These are phyloP conservation scores for Macaria notata DNA, from an alignment of 2,888 invertebrate species.

Conservation along the genomic window DNA sequence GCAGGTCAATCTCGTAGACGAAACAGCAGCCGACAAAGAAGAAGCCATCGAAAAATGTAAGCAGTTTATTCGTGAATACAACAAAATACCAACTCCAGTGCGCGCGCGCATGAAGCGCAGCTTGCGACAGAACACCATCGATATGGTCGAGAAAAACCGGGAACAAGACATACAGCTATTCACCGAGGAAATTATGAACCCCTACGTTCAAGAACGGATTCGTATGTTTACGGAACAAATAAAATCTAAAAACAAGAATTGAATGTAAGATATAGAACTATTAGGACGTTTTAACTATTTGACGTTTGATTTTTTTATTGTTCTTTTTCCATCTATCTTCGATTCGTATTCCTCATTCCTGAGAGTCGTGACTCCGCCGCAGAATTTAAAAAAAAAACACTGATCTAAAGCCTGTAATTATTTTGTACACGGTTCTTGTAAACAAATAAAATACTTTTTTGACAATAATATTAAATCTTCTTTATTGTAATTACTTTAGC, in stretches of 20 bases:
- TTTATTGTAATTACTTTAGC: too few relatives aligned
- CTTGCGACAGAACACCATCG: conserved; percentile 65
- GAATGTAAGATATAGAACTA: too few relatives aligned
- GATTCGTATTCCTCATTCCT: too few relatives aligned
- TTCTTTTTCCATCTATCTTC: too few relatives aligned
- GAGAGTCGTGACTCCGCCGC: too few relatives aligned
- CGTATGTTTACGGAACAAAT: conserved; percentile 75
- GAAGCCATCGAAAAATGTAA: conserved; percentile 19
- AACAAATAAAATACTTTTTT: too few relatives aligned
- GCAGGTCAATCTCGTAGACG: conserved; percentile 86
- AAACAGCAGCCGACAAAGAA: conserved; percentile 69
- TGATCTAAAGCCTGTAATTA: too few relatives aligned
- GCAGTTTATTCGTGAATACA: conserved; percentile 73
- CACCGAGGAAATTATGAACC: conserved; percentile 76
- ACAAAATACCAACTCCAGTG: conserved; percentile 81
- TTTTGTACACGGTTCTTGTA: too few relatives aligned
- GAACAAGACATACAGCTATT: conserved; percentile 83
- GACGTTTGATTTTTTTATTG: too few relatives aligned
- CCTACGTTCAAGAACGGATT: conserved; percentile 85
- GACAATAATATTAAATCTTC: too few relatives aligned
- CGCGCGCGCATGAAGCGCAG: conserved; percentile 75
- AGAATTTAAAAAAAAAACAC: too few relatives aligned
- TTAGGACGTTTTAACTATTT: too few relatives aligned
- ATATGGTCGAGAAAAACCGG: conserved; percentile 76
- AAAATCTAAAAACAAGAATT: conserved; percentile 33